Evolutionary conservation across 2,797 vertebrate genomes (phyloP), one percentile per base, ranked within the genome.

Genomic region (Tragelaphus eurycerus): DNA sequence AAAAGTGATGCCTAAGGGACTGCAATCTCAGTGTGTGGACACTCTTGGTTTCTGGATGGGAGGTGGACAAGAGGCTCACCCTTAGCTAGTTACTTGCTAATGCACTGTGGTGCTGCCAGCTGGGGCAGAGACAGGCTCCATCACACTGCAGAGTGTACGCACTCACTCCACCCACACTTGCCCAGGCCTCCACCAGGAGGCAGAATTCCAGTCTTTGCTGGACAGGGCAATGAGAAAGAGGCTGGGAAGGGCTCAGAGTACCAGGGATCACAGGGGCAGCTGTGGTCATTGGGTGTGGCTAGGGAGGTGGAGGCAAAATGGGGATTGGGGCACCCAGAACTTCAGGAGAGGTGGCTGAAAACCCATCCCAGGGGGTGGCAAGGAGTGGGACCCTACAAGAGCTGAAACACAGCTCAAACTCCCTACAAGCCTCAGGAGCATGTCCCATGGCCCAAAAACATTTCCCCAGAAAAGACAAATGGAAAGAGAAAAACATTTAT

Each of bases 211-310:
- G 43, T 23, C 23, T 57, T 76, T 50, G 16, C 67, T 52, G 12
- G 17, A 86, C 54, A 59, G 16, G 3, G 7, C 10, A 52, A 13
- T 27, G 54, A 76, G 31, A 11, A 19, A 2, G 82, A 52, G 14
- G 23, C 31, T 71, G 27, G 11, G 16, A n/a, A 57, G 12, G 55
- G 16, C 55, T 83, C n/a, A 50, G 82, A 0, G 0, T 2, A 31
- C 17, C 25, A 50, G 13, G 55, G 12, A 16, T 8, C 48, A 55
- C 25, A 64, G 12, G 25, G 43, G 8, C 25, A 76, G 9, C 43
- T 43, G 3, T 16, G 43, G 55, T 25, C 54, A 16, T 0, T 31
- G 38, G 38, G 5, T 27, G 12, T 0, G 0, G 2, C 17, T 31
- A 90, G 57, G 71, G 27, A 19, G n/a, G 1, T 9, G 4, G 17